Base-by-base conservation (phyloP, 2,113 vertebrate genomes). In the Dasyprocta punctata region DNA sequence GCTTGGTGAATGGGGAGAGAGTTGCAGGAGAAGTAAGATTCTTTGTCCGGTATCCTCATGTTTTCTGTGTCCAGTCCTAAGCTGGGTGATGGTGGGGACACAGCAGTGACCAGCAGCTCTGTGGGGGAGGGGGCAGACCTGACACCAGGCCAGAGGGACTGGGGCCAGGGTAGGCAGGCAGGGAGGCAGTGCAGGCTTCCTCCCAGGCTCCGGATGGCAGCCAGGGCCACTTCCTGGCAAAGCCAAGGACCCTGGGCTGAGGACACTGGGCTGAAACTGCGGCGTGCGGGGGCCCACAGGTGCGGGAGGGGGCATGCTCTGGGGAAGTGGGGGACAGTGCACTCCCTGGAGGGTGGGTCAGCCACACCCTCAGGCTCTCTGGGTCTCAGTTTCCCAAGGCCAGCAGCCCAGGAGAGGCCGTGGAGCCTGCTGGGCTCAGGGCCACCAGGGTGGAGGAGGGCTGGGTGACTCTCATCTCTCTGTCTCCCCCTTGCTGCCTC, bases 401-500 rank as follows among this genome's bases (percentile, higher is more conserved):
- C 26, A 0, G 36, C 5, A 0, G 69, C 20, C 54, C 22, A 12
- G 52, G 38, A 71, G 86, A 20, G 65, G 24, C 30, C 0, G 0
- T 1, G 7, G 1, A 52, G 17, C 19, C 0, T 3, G 12, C 33
- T 12, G 2, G 7, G 54, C 69, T 4, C 41, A 7, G 67, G 56
- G 36, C 41, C 22, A 38, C 49, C 6, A 1, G 5, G 80, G 80
- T 12, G 0, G 16, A 38, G 44, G 41, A 20, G 58, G 30, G 56
- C 82, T 1, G 54, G 54, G 56, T 1, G 1, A 44, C 24, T 78
- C 94, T 98, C 85, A 89, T n/a, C 56, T 84, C 61, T 92, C 8
- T 97, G 80, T 96, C 87, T 98, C 91, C 56, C 26, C 86, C 80
- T 96, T 93, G 75, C 98, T 96, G 98, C 97, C 97, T 96, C 38